phyloP scores from a whole-genome alignment of 2,113 vertebrate genomes.

The Sitta europaea region DNA sequence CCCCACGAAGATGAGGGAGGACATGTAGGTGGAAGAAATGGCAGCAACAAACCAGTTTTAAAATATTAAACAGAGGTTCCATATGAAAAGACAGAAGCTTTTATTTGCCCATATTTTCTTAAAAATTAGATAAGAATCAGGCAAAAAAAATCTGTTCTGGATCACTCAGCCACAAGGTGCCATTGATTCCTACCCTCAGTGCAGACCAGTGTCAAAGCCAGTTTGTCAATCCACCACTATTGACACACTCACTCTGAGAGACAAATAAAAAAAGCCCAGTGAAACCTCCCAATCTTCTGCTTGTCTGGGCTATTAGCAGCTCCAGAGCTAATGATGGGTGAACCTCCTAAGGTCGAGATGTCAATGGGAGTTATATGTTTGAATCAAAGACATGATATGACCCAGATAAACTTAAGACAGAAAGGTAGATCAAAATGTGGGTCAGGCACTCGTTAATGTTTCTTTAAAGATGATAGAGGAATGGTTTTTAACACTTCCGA shows the following conservation, averaged over 20 bases:
- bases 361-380: background rate
- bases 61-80: background rate
- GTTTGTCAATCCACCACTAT: conserved; percentile 18
- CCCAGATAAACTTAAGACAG: background rate
- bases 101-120: background rate
- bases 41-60: background rate
- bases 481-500: conserved; percentile 58
- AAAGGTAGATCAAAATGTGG: conserved; percentile 58
- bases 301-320: background rate
- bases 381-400: background rate
- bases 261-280: background rate
- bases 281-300: conserved; percentile 1
- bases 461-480: conserved; percentile 56
- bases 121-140: background rate
- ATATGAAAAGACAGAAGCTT: background rate
- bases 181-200: background rate
- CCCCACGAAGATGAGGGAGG: background rate
- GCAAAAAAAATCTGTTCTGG: background rate
- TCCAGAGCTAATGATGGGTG: conserved; percentile 36
- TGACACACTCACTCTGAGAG: background rate
- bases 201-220: conserved; percentile 15
- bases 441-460: background rate
- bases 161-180: background rate
- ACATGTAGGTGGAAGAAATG: background rate
- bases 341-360: conserved; percentile 45